Percentiles rank a stretch among this genome's conserved stretches.
Conservation (phyloP, 2,888 invertebrate species). For the Ypsolopha sequella region DNA sequence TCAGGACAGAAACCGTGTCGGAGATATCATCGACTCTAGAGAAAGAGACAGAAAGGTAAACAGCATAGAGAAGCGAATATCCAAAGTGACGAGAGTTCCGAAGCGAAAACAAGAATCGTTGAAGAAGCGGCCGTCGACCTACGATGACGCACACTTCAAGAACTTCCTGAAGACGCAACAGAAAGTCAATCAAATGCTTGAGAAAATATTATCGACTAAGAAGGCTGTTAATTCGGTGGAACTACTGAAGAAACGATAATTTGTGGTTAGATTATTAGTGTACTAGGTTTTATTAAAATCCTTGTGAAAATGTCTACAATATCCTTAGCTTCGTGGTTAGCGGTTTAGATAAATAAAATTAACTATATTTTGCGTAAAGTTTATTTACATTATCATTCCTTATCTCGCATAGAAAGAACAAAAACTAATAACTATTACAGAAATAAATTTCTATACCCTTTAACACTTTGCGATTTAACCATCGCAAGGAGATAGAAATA, state of each 20-base stretch:
- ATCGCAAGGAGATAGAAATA: too few species aligned
- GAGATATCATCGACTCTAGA: conserved; percentile 6
- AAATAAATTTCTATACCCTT: too few species aligned
- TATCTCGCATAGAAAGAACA: too few species aligned
- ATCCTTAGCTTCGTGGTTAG: too few species aligned
- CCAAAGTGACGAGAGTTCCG: conserved; percentile 19
- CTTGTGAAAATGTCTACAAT: background rate
- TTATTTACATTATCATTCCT: too few species aligned
- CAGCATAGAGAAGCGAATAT: conserved; percentile 14
- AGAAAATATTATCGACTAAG: conserved; percentile 36
- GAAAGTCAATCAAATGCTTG: conserved; percentile 52
- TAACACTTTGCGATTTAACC: too few species aligned
- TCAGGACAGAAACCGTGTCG: too few species aligned
- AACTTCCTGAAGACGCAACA: conserved; percentile 50
- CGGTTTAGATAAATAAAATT: too few species aligned
- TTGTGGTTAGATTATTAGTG: too few species aligned
- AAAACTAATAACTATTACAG: too few species aligned
- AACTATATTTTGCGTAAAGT: too few species aligned
- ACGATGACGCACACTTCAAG: conserved; percentile 39
- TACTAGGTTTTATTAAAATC: background rate
- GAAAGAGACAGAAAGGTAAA: conserved; percentile 13
- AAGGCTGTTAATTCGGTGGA: conserved; percentile 22
- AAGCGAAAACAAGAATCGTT: conserved; percentile 33
- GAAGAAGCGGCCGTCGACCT: conserved; percentile 20
- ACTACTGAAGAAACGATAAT: background rate